Percentiles rank a stretch among this genome's conserved stretches.
These are phyloP conservation scores for Narcine bancroftii DNA, from an alignment of 2,113 vertebrate species.

Conservation along the genomic window DNA sequence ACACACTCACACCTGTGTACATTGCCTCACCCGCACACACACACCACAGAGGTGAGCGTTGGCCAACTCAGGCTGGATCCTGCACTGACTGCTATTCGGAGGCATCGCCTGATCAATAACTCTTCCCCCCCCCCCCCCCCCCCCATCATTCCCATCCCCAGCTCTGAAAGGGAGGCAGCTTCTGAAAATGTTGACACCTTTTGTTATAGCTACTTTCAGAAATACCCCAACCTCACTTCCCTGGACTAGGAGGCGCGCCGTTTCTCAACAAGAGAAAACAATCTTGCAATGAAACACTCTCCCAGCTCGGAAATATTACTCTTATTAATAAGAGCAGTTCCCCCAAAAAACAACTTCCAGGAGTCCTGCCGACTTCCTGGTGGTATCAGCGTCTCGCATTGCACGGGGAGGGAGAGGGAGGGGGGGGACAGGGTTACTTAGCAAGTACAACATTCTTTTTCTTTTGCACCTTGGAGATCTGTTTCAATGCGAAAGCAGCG, in stretches of 20 bases:
- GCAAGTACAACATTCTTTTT: slow-evolving; percentile 1
- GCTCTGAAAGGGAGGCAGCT: not conserved
- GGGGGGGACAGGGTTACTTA: not conserved
- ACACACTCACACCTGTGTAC: not conserved
- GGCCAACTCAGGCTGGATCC: not conserved
- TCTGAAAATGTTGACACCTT: slow-evolving; percentile 11
- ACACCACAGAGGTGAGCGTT: not conserved
- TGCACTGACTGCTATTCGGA: not conserved
- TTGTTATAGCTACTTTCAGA: not conserved
- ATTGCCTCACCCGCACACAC: slow-evolving; percentile 5
- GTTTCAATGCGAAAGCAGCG: slow-evolving; percentile 71
- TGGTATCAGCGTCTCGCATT: not conserved
- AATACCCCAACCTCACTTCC: not conserved
- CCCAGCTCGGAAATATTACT: not conserved
- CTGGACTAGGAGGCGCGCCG: not conserved
- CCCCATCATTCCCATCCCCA: not conserved
- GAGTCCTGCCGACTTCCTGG: slow-evolving; percentile 5
- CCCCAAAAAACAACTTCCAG: slow-evolving; percentile 10
- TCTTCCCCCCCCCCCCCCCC: no score
- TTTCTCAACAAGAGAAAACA: not conserved
- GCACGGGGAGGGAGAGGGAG: not conserved
- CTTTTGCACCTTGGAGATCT: slow-evolving; percentile 67
- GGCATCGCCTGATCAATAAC: not conserved
- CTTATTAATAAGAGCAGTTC: not conserved
- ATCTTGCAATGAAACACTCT: not conserved